Evolutionary conservation across 2,113 vertebrate genomes (phyloP), one percentile per base, ranked within the genome.

Genomic region (Lichenostomus cassidix): DNA sequence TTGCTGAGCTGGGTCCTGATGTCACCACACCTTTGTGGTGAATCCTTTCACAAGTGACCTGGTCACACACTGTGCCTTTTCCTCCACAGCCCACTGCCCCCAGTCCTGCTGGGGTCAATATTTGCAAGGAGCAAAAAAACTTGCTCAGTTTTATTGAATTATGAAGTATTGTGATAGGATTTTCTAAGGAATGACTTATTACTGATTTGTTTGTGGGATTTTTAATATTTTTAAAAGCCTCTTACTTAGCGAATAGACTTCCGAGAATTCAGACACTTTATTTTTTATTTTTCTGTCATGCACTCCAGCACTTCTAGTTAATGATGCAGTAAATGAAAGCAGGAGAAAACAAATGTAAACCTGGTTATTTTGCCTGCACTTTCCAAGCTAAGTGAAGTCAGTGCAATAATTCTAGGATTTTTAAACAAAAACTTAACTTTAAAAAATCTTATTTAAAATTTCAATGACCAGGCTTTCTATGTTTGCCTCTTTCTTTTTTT

Each of bases 261-360:
- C 55, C 52, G 53, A 84, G 33, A 78, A 87, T 79, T 90, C 74
- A 89, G 92, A 88, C 73, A 91, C 91, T 92, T 95, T 95, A 86
- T 85, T 82, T 70, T 86, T 39, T 41, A 7, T 74, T 74, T 74
- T 50, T 60, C 47, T 55, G 12, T 50, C 41, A 83, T 63, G 93
- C 95, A 95, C 95, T 90, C 76, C 76, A 93, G 95, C 90, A 89
- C 95, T 92, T 94, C 71, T 87, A 53, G 44, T 88, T 87, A 78
- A 74, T 89, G 37, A 91, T 65, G 35, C 46, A 92, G 93, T 88
- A 77, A 83, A 63, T 56, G 60, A 92, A 90, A 94, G 79, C 49
- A 83, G 49, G 50, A 88, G 37, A 67, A 83, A 64, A 52, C 52
- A 90, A 44, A 68, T 58, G 25, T 44, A 56, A 90, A 90, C 37